phyloP scores from a whole-genome alignment of 2,113 vertebrate species.

The Rana temporaria region DNA sequence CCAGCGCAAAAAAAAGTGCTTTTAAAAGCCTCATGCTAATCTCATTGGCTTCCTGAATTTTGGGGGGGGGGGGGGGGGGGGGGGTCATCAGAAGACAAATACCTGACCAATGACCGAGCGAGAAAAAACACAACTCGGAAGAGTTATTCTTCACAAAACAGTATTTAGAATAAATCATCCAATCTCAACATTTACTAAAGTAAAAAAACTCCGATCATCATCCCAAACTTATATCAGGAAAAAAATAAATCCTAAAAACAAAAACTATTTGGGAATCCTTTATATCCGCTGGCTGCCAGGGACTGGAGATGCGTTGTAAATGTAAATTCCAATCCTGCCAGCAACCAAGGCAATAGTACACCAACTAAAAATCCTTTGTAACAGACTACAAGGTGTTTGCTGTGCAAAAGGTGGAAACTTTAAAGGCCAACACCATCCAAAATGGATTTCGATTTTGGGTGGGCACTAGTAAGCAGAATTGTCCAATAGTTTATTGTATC shows the following conservation, averaged over 20 bases:
- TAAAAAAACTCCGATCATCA: not conserved
- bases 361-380: not conserved
- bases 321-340: not conserved
- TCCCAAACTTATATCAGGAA: constrained; percentile 15
- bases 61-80: too few species aligned
- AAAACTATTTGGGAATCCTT: not conserved
- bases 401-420: too few species aligned
- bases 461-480: too few species aligned
- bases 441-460: too few species aligned
- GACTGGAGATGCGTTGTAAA: not conserved
- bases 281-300: not conserved
- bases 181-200: not conserved
- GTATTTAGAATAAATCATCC: not conserved
- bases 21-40: not conserved
- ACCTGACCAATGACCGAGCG: not conserved
- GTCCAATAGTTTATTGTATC: too few species aligned
- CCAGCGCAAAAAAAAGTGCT: constrained; percentile 2
- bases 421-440: too few species aligned
- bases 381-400: too few species aligned
- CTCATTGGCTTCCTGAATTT: not conserved
- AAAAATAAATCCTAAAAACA: constrained; percentile 2
- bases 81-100: not conserved
- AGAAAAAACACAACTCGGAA: not conserved
- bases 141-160: not conserved
- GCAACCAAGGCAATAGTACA: not conserved